Evolutionary conservation across 2,888 invertebrate genomes (phyloP), one percentile per base, ranked within the genome.

Genomic region (Oasisia sp.): DNA sequence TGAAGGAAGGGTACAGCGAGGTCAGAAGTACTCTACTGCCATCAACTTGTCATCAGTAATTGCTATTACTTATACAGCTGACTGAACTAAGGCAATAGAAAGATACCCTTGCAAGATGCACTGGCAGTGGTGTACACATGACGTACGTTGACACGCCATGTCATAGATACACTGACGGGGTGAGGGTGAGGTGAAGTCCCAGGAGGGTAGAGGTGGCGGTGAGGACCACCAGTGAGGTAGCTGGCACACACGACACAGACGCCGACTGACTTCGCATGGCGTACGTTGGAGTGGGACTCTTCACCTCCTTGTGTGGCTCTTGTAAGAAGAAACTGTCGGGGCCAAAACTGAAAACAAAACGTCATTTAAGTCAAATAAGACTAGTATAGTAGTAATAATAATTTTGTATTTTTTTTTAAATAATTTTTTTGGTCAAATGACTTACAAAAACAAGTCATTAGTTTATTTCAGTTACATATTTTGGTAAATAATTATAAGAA

Each of bases 301-400:
- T 74, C 74, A n/a, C 27, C 27, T 74, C 74, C 14, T 27, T 7
- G 9, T 56, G 56, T 58, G 45, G 89, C 91, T 92, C 90, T 38
- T 91, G 92, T n/a, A 90, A 91, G 58, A 92, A 91, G 89, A 92
- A 92, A 58, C 91, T 91, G 56, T 92, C 91, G 44, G 92, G 92
- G 14, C 92, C 92, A 90, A 92, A 92, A 91, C 92, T 92, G 91
- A 11, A 92, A 92, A 45, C 27, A 58, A 11, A 32, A 27, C 32
- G 56, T 74, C 3, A 19, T 19, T 7, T 14, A 74, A 74, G 27
- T 19, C 1, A 74, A n/a, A 74, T 19, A 27, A 2, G n/a, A 74
- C 14, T 50, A 50, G 0, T 12, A 9, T 12, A 12, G 14, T 11
- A 50, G 12, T 11, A 50, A 50, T 11, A 50, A 50, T 5, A 50